Base-by-base conservation (phyloP, 2,888 invertebrate species). In the Machimus atricapillus region DNA sequence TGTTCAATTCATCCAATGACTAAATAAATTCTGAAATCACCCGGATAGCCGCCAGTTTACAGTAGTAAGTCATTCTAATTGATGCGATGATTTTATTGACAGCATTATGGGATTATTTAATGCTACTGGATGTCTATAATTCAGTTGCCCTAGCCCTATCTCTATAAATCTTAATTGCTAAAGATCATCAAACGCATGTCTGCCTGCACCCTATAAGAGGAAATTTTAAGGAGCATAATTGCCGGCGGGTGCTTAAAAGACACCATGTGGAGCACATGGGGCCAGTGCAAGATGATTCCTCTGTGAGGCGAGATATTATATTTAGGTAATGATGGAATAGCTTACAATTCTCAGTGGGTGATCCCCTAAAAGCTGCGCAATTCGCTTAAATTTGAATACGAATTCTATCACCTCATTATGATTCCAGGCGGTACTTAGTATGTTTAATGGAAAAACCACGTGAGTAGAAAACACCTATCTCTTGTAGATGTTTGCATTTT, bases 11-110 rank as follows among this genome's bases (percentile, higher is more conserved):
- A 19, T 79, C 37, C 82, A 46, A 83, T 83, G 66, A 66, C 82
- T 83, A 66, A 83, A 83, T 83, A 58, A 58, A 83, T 66, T 66
- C 2, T 37, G 23, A 58, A 83, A n/a, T 14, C 66, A 66, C 8
- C n/a, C 58, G 34, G 58, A 34, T 16, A 66, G 82, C 37, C 12
- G 16, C 9, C 27, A 40, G 79, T 46, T 79, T 79, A 52, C 27
- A 40, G 46, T 83, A 83, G 82, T 83, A 66, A 83, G 82, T 83
- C 82, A 66, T 66, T 66, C 66, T 66, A 83, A 83, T 83, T 83
- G 37, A 83, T 83, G 19, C 37, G n/a, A 85, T 85, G 74, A 74
- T 73, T 46, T 74, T 85, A 85, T 85, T 85, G 85, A 85, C 46
- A 85, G 85, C 46, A 74, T 85, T 85, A 85, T 85, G 43, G 27